Evolutionary conservation across 2,797 vertebrate genomes (phyloP).

Genomic region (Antrozous pallidus): DNA sequence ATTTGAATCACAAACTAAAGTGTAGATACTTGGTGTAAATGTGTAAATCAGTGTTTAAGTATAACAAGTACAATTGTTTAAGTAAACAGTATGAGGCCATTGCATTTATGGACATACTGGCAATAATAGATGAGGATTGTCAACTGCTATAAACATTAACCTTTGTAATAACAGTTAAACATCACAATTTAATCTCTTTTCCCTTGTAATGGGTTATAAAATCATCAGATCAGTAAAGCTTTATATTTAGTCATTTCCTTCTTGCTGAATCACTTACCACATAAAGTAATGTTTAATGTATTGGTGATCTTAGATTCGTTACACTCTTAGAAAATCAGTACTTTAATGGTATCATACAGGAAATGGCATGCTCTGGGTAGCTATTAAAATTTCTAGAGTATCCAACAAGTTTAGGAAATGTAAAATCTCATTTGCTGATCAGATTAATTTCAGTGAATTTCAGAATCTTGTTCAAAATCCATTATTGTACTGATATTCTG

Average conservation of each 20-base stretch:
- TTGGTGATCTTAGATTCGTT: conserved; percentile 14
- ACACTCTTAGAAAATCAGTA: conserved; percentile 5
- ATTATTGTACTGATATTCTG: not conserved
- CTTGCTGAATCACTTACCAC: not conserved
- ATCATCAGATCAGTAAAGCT: conserved; percentile 26
- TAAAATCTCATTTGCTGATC: conserved; percentile 29
- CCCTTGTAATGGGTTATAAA: conserved; percentile 36
- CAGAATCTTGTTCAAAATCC: not conserved
- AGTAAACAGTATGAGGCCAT: not conserved
- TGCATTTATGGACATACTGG: conserved; percentile 1
- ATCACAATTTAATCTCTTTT: conserved; percentile 38
- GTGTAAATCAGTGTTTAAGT: conserved; percentile 13
- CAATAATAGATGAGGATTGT: not conserved
- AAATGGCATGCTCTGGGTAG: conserved; percentile 20
- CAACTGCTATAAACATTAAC: conserved; percentile 28
- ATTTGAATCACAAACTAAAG: conserved; percentile 33
- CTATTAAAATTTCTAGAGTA: conserved; percentile 22
- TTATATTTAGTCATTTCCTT: conserved; percentile 37
- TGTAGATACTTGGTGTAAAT: conserved; percentile 27
- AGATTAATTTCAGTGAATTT: conserved; percentile 48
- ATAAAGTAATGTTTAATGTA: conserved; percentile 4
- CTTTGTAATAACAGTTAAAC: not conserved
- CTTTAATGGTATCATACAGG: not conserved
- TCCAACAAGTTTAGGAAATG: not conserved
- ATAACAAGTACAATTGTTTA: not conserved